Base-by-base conservation (phyloP, 2,797 vertebrate species). In the Squalus acanthias region DNA sequence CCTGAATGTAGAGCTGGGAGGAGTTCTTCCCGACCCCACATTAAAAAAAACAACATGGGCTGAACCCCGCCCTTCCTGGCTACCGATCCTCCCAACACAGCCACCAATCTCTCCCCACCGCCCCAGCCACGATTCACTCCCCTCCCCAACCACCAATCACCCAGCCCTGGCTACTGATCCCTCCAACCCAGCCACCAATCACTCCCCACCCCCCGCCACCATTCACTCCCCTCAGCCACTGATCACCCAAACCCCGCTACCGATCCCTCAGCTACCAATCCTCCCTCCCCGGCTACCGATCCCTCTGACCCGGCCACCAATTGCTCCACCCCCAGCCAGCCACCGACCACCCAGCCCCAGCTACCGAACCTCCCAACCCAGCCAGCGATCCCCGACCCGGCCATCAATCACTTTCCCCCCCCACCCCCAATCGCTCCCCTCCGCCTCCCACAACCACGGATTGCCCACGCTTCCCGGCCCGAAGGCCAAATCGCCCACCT, bases 211-310 rank as follows among this genome's bases (percentile, higher is more conserved):
- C 8, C 26, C 72, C 29, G 5, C 63, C 12, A 7, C 63, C 63
- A 63, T 63, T 63, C 63, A 9, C 63, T 5, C 63, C 0, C 7
- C 63, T 63, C 7, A 12, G 7, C 63, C 12, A 63, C 70, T 92
- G 96, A 96, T 95, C 96, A 96, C 96, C 96, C 79, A 96, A 97
- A 96, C 97, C 96, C 97, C 96, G 94, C 96, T 79, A 96, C 96
- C 91, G 89, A 46, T 96, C 96, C 67, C 97, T 93, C 53, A 57
- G 53, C 53, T 57, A 57, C 53, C 53, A 57, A 57, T 57, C 53
- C 53, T 57, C 53, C 53, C 53, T 57, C 53, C 53, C 53, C 53
- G 53, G 53, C 53, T 57, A 57, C 53, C 5, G 53, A 57, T 2
- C 53, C 53, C 53, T 5, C 53, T 5, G 53, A 57, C 53, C 53